Evolutionary conservation across 2,113 vertebrate species (phyloP).

Genomic region (Phycodurus eques): DNA sequence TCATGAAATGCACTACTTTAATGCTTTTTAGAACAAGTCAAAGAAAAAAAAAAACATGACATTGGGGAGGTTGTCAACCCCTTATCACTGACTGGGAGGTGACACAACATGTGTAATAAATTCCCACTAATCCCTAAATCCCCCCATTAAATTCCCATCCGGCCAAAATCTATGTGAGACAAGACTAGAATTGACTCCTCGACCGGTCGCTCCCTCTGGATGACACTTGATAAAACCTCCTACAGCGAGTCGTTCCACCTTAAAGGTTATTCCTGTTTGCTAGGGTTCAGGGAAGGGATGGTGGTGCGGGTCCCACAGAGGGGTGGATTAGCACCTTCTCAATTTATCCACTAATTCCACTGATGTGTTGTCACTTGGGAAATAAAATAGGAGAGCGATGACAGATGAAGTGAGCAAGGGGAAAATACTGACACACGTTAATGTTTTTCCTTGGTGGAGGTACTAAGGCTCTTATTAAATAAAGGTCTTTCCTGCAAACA

Average conservation of each 20-base stretch:
- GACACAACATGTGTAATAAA: constrained; percentile 42
- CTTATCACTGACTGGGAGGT: constrained; percentile 32
- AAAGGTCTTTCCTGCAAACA: background rate
- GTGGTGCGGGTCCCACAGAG: constrained; percentile 22
- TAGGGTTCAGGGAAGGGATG: constrained; percentile 9
- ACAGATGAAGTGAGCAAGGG: constrained; percentile 23
- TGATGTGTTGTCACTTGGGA: constrained; percentile 35
- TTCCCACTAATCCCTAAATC: constrained; percentile 56
- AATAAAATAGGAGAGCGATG: constrained; percentile 29
- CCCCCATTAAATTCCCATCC: constrained; percentile 41
- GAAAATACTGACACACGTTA: constrained; percentile 4
- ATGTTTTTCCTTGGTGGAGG: background rate
- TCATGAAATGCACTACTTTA: background rate
- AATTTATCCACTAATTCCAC: constrained; percentile 37
- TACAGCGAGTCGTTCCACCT: constrained; percentile 24
- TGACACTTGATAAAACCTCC: constrained; percentile 31
- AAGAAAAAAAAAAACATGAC: constrained; percentile 12
- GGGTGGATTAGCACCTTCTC: constrained; percentile 50
- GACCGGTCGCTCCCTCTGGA: constrained; percentile 44
- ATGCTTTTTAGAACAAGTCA: background rate
- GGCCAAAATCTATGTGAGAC: constrained; percentile 47
- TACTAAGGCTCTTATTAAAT: background rate
- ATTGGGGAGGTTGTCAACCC: constrained; percentile 9
- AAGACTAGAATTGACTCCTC: constrained; percentile 49
- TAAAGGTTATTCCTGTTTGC: constrained; percentile 31